Evolutionary conservation across 2,888 invertebrate species (phyloP).

Genomic region (Polymixis lichenea): DNA sequence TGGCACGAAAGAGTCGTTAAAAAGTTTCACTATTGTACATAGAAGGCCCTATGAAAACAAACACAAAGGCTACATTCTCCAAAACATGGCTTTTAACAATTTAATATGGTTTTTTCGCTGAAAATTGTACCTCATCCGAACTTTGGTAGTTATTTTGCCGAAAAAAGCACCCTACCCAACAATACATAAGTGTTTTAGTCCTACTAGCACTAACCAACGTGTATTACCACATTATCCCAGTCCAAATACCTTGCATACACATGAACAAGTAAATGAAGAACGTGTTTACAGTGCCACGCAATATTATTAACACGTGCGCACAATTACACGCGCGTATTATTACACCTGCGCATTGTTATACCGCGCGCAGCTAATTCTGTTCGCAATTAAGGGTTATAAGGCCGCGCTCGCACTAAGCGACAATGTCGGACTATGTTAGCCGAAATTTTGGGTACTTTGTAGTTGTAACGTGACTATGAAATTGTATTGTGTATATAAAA

Average conservation of each 20-base stretch:
- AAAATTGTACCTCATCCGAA: background rate
- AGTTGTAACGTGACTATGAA: constrained; percentile 26
- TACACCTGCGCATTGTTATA: constrained; percentile 61
- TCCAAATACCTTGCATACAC: constrained; percentile 19
- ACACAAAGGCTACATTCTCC: background rate
- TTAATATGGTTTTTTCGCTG: background rate
- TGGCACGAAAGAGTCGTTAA: background rate
- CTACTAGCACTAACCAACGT: background rate
- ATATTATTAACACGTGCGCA: constrained; percentile 53
- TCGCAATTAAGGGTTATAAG: constrained; percentile 52
- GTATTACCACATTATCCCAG: background rate
- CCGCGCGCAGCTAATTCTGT: constrained; percentile 54
- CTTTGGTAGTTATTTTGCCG: background rate
- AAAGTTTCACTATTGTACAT: too few relatives aligned
- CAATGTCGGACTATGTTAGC: constrained; percentile 37
- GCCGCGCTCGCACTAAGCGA: constrained; percentile 32
- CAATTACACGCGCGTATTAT: constrained; percentile 60
- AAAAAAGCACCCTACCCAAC: background rate
- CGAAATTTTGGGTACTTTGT: constrained; percentile 30
- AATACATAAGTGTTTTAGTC: too few relatives aligned
- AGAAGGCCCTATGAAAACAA: background rate
- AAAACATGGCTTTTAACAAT: background rate
- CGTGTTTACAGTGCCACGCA: constrained; percentile 50
- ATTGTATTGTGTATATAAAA: constrained; percentile 1
- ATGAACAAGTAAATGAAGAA: constrained; percentile 47